Base-by-base conservation (phyloP, 2,797 vertebrate species). In the Poecilia wingei region DNA sequence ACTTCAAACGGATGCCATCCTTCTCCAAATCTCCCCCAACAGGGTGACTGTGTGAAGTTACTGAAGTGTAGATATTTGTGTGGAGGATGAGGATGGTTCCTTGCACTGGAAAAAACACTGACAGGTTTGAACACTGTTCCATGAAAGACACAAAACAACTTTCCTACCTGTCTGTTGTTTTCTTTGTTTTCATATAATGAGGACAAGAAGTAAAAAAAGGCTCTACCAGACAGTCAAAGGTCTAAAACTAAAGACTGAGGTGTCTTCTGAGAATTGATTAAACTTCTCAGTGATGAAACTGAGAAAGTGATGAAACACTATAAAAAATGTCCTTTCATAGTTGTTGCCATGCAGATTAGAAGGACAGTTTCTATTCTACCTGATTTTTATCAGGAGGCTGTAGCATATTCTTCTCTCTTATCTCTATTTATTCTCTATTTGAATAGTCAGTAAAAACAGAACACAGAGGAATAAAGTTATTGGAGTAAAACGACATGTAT, bases 101-200 rank as follows among this genome's bases (percentile, higher is more conserved):
- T 94, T 93, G 93, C 94, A 94, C 94, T 94, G 93, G 90, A 94
- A 87, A 53, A 88, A 75, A 83, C 74, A 91, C 84, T 76, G 61
- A 80, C 6, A 78, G 87, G 86, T 88, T 79, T 78, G 86, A 78
- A 82, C 71, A 72, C 76, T 79, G 74, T 81, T 85, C 79, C 59
- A 77, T 75, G 31, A 59, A 83, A 77, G 88, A 91, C 85, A 83
- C 75, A 82, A 84, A 92, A 82, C 45, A 39, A 39, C 22, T 68
- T 68, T 51, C 33, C 7, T 70, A 70, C 68, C 68, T 45, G 41
- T 41, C 36, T 22, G 36, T 12, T 41, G 64, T 68, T 8, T 41
- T 47, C 28, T 41, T 49, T 45, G 13, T 66, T 20, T 66, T 66
- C 28, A 25, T 13, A 33, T 39, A 59, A 22, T 13, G 81, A 93